Conservation (phyloP, 2,113 vertebrate species). For the Gallinago undulata region DNA sequence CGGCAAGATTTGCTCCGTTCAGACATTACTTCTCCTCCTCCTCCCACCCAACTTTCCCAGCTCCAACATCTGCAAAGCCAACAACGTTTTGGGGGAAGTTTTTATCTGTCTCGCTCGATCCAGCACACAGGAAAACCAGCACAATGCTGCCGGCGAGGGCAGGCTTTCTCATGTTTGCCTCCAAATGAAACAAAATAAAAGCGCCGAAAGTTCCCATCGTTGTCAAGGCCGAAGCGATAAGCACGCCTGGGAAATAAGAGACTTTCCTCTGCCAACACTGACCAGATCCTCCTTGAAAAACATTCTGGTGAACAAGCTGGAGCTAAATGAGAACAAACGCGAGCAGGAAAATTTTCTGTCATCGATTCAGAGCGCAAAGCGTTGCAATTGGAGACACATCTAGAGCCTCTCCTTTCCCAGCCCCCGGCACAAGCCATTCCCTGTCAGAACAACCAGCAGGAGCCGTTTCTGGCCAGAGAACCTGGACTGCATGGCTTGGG, state of each 20-base stretch:
- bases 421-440: not conserved
- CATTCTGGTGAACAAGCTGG: constrained; percentile 52
- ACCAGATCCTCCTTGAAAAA: constrained; percentile 64
- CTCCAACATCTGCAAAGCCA: constrained; percentile 15
- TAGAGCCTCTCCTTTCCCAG: not conserved
- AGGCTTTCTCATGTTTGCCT: constrained; percentile 24
- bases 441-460: not conserved
- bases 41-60: not conserved
- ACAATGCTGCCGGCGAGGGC: constrained; percentile 27
- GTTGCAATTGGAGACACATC: not conserved
- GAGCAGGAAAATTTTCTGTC: constrained; percentile 39
- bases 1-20: not conserved
- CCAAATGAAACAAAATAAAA: not conserved
- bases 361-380: constrained; percentile 5
- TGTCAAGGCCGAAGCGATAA: constrained; percentile 63
- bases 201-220: constrained; percentile 45
- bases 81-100: not conserved
- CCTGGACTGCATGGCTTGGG: not conserved
- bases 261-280: constrained; percentile 51
- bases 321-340: constrained; percentile 33
- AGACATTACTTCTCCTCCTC: not conserved
- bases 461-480: not conserved
- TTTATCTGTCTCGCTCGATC: constrained; percentile 20
- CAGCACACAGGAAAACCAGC: constrained; percentile 37
- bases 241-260: constrained; percentile 55